Base-by-base conservation (phyloP, 2,888 invertebrate species). In the Leptopterna dolabrata region DNA sequence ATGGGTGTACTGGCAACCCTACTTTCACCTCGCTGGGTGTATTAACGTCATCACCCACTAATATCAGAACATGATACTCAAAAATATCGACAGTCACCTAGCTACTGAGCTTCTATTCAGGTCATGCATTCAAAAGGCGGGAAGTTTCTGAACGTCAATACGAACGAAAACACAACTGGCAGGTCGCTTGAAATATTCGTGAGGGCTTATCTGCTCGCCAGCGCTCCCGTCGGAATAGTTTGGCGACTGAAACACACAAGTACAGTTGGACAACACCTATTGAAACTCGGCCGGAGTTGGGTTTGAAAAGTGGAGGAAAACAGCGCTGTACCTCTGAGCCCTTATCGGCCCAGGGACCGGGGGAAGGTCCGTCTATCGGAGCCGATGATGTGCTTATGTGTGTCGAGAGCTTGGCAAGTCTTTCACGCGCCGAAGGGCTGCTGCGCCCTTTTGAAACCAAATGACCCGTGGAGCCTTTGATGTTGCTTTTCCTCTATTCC, bases 381-480 rank as follows among this genome's bases (percentile, higher is more conserved):
- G 73, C 36, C 73, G 73, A 73, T 73, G 73, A 73, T 73, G 73
- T 73, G 73, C 73, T 73, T 73, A 36, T 73, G 73, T 63, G 63
- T 24, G 63, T 9, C 43, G 47, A 47, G 55, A 30, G 71, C 41
- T 30, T 19, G 36, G 30, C 6, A 30, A 73, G 73, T 81, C 81
- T 81, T 51, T 81, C 81, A 81, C 81, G 81, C 81, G 78, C 45
- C 29, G 70, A 70, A 27, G 70, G 70, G 70, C 70, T 47, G 55
- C 73, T 30, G 11, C 16, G 73, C 81, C 81, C 81, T 81, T 81
- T 81, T 9, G 47, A 51, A 81, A 81, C 13, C 81, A 81, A 81
- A 81, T 81, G 81, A 81, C 51, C 81, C 81, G 81, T 81, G 81
- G 30, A 29, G 29, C 81, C 81, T 81, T 81, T 81, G 81, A 81